Evolutionary conservation across 2,797 vertebrate species (phyloP), one percentile per base, ranked within the genome.

Genomic region (Brotula barbata): DNA sequence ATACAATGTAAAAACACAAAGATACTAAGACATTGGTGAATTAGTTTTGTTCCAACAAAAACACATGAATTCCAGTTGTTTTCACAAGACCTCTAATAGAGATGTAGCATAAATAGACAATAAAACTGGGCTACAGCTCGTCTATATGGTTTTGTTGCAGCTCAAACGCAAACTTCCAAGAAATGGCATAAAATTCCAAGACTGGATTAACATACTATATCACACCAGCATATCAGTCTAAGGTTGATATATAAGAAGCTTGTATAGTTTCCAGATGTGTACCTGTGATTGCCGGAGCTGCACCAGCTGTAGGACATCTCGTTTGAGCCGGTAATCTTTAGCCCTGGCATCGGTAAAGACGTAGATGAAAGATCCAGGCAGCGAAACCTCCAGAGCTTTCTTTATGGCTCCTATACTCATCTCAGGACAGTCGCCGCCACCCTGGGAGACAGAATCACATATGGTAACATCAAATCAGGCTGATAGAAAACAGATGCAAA

Each of bases 331-430:
- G 2, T 93, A 93, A 78, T 98, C 96, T 89, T 98, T 98, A 72
- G 96, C 96, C 5, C 95, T 91, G 58, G 96, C 96, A 0, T 98
- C 96, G 0, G 96, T 96, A 85, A 98, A 98, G 61, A 98, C 95
- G 1, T 95, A 98, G 82, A 98, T 75, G 51, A 95, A 98, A 56
- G 96, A 98, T 40, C 94, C 91, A 0, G 96, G 95, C 46, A 93
- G 86, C 0, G 95, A 94, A 33, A 96, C 88, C 71, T 98, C 95
- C 81, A 97, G 84, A 0, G 96, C 96, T 41, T 86, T 91, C 79
- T 93, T 93, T 77, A 98, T 95, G 78, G 96, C 96, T 3, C 93
- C 94, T 31, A 98, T 85, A 0, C 96, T 98, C 96, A 98, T 98
- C 88, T 98, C 95, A 0, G 96, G 96, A 72, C 96, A 98, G 83